phyloP scores from a whole-genome alignment of 2,888 invertebrate species.

The Seladonia tumulorum region DNA sequence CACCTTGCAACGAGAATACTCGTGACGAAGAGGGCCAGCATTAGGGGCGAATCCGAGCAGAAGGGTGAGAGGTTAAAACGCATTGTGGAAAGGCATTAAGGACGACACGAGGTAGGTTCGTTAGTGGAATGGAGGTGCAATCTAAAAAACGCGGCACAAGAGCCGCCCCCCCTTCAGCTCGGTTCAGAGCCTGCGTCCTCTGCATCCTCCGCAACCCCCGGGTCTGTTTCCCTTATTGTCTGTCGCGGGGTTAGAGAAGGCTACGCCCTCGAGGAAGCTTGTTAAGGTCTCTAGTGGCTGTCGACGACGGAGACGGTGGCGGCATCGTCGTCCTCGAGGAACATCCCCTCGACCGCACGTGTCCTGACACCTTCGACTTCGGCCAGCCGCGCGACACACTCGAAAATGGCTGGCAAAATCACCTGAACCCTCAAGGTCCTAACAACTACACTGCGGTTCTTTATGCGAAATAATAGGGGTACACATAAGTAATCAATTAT shows the following conservation, averaged over 20 bases:
- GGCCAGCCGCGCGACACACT: not conserved
- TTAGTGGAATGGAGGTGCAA: slow-evolving; percentile 76
- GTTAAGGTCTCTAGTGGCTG: slow-evolving; percentile 73
- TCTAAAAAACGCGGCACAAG: slow-evolving; percentile 63
- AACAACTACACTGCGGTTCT: too few relatives aligned
- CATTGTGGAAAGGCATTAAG: slow-evolving; percentile 64
- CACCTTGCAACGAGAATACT: slow-evolving; percentile 29
- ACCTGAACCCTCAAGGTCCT: not conserved
- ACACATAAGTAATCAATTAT: too few relatives aligned
- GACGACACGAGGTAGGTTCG: slow-evolving; percentile 72
- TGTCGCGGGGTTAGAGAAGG: slow-evolving; percentile 52
- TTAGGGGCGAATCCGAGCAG: slow-evolving; percentile 30
- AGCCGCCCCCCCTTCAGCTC: slow-evolving; percentile 14
- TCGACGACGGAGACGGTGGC: slow-evolving; percentile 51
- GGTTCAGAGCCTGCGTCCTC: not conserved
- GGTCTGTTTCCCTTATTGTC: slow-evolving; percentile 37
- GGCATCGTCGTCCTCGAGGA: slow-evolving; percentile 58
- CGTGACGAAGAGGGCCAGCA: slow-evolving; percentile 24
- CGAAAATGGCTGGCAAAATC: not conserved
- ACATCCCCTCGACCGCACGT: slow-evolving; percentile 43
- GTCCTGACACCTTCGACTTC: slow-evolving; percentile 37
- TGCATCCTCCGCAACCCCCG: not conserved
- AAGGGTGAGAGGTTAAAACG: slow-evolving; percentile 41
- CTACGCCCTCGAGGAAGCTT: slow-evolving; percentile 76
- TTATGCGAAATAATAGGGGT: too few relatives aligned